Evolutionary conservation across 2,113 vertebrate species (phyloP), one percentile per base, ranked within the genome.

Genomic region (Uropsilus gracilis): DNA sequence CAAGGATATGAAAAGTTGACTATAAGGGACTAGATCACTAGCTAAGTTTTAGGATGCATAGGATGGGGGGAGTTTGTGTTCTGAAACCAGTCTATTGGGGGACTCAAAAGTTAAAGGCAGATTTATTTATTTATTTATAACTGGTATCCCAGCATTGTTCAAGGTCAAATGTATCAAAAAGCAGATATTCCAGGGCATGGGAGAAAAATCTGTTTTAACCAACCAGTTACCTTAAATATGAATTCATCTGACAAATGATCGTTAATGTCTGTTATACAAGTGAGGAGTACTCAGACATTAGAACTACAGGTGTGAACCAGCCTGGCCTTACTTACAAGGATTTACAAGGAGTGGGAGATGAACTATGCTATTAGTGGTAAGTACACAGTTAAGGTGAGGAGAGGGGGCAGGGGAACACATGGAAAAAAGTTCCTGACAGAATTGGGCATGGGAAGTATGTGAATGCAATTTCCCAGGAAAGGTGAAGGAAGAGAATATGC

Each of bases 211-310:
- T 42, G 46, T 71, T 73, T 63, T 32, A 71, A 42, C 17, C 13
- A 37, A 78, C 14, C 7, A 66, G 28, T 72, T 77, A 92, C 18
- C 10, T 30, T 59, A 73, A 96, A 73, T 69, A 34, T 91, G 57
- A 34, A 48, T 57, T 57, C n/a, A 64, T 50, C 37, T 13, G 61
- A 64, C 4, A 46, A 66, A 73, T 39, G 32, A 18, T 18, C 28
- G 44, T 26, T 42, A 89, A 61, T 48, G 32, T 32, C 9, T 82
- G 10, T 20, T 48, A 0, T n/a, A 20, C 8, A 7, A 42, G 14
- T 24, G 66, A 71, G 48, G 14, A 57, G 30, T 53, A 63, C 37
- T 39, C 17, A 68, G 57, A 30, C n/a, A 46, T 28, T n/a, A 18
- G 76, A 37, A 68, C 48, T 53, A 11, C 10, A 86, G 26, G 39